Percentiles rank a stretch among this genome's conserved stretches.
These are phyloP conservation scores for Pelodiscus sinensis DNA, from an alignment of 2,113 vertebrate genomes.

Conservation along the genomic window DNA sequence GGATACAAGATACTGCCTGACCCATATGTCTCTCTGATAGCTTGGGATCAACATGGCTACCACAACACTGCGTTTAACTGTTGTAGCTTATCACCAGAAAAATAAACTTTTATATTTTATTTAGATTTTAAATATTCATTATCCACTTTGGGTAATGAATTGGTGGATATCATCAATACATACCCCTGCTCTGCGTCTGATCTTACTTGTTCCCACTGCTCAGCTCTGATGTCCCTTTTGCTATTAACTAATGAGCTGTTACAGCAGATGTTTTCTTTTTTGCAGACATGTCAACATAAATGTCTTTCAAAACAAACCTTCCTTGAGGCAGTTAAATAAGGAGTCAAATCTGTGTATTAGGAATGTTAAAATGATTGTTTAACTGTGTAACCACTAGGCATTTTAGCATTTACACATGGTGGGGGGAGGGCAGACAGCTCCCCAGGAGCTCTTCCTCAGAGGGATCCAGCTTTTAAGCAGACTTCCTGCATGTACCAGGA, in stretches of 20 bases:
- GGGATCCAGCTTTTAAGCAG: too few species aligned
- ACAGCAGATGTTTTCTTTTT: not conserved
- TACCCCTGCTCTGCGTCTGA: not conserved
- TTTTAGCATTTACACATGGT: too few species aligned
- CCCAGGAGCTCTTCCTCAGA: too few species aligned
- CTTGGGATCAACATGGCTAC: not conserved
- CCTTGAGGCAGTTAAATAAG: not conserved
- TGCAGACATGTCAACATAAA: too few species aligned
- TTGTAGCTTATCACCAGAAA: not conserved
- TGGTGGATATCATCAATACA: not conserved
- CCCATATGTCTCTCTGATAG: not conserved
- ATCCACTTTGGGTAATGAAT: not conserved
- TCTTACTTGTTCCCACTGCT: not conserved
- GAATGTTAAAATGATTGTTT: too few species aligned
- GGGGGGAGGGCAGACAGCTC: too few species aligned
- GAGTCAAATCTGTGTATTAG: not conserved
- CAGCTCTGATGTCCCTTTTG: not conserved
- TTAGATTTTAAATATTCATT: not conserved
- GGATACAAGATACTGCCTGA: not conserved
- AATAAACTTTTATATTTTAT: not conserved
- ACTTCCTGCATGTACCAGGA: too few species aligned
- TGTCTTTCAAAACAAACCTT: rapidly evolving
- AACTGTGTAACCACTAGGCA: too few species aligned
- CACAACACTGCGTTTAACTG: too few species aligned
- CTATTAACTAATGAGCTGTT: not conserved